A percentile compares a stretch with the other conserved stretches of the same genome.
Evolutionary conservation across 2,113 vertebrate genomes (phyloP).

Genomic region (Ivindomyrus marchei): DNA sequence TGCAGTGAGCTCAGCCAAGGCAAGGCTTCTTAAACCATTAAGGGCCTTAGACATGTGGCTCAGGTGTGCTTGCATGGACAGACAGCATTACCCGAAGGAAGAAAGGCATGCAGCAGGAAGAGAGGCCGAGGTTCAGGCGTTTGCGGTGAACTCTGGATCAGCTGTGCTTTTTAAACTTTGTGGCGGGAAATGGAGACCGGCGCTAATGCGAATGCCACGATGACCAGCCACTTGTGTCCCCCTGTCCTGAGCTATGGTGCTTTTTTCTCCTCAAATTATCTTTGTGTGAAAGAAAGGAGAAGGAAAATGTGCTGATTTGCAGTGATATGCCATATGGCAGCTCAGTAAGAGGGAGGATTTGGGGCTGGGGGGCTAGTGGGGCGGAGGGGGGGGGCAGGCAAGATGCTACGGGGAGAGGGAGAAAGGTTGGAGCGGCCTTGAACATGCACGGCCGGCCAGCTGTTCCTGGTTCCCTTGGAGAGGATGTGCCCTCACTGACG

Average conservation of each 20-base stretch:
- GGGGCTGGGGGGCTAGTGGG: not conserved
- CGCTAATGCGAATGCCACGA: not conserved
- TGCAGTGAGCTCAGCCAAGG: constrained; percentile 39
- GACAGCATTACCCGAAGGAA: not conserved
- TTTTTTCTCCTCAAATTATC: not conserved
- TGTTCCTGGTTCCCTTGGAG: constrained; percentile 49
- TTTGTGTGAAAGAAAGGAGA: constrained; percentile 24
- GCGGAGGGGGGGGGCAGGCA: constrained; percentile 9
- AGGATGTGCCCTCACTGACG: constrained; percentile 41
- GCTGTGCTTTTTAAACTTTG: not conserved
- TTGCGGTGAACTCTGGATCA: not conserved
- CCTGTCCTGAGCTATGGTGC: not conserved
- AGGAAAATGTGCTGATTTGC: constrained; percentile 53
- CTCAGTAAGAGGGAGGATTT: constrained; percentile 43
- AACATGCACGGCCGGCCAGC: constrained; percentile 55
- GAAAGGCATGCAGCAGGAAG: constrained; percentile 14
- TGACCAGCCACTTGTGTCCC: not conserved
- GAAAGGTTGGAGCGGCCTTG: constrained; percentile 53
- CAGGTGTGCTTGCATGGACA: too few species aligned
- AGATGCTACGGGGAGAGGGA: constrained; percentile 48
- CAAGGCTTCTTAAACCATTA: not conserved
- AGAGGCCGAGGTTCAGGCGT: not conserved
- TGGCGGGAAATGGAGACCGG: constrained; percentile 31
- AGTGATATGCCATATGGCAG: constrained; percentile 62
- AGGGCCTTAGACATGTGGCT: not conserved